phyloP scores from a whole-genome alignment of 2,888 invertebrate genomes.

The Micropterix aruncella region DNA sequence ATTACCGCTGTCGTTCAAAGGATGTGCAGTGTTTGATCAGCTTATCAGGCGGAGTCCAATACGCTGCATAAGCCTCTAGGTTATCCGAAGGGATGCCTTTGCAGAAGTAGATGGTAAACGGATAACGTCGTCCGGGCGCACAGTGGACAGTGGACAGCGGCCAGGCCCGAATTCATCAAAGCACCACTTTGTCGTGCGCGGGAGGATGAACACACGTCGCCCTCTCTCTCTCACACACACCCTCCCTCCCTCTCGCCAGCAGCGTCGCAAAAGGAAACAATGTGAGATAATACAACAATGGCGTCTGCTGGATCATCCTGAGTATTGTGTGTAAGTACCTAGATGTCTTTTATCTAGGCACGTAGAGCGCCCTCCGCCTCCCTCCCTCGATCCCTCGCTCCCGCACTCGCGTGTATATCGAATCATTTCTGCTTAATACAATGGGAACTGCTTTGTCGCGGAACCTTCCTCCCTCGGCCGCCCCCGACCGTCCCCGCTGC shows the following conservation, averaged over 20 bases:
- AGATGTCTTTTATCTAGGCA: conserved; percentile 13
- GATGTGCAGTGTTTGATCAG: too few species aligned
- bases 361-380: conserved; percentile 8
- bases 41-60: too few species aligned
- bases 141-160: background rate
- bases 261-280: conserved; percentile 12
- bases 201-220: background rate
- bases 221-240: too few species aligned
- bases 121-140: background rate
- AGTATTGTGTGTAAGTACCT: conserved; percentile 11
- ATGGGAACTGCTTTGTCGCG: conserved; percentile 5
- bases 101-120: background rate
- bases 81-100: too few species aligned
- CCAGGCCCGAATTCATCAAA: background rate
- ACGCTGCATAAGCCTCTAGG: too few species aligned
- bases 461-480: background rate
- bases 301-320: conserved; percentile 12
- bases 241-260: conserved; percentile 3
- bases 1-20: too few species aligned
- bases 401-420: conserved; percentile 3
- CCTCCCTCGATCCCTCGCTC: conserved; percentile 4
- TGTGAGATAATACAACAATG: conserved; percentile 14
- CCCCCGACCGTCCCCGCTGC: background rate
- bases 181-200: background rate
- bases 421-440: conserved; percentile 1